phyloP scores from a whole-genome alignment of 2,888 invertebrate species.

The Gibbula magus region DNA sequence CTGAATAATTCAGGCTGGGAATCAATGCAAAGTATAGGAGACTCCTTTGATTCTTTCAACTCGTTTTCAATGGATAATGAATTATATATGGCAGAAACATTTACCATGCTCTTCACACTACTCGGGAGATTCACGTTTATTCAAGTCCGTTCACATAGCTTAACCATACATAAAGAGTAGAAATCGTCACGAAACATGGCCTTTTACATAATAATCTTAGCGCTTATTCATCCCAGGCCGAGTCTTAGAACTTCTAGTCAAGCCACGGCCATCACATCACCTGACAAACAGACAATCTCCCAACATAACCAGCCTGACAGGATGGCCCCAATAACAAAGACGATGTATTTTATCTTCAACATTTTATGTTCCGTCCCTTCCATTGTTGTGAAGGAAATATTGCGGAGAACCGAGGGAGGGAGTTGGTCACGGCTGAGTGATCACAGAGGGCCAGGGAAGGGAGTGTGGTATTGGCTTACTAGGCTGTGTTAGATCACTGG shows the following conservation, averaged over 20 bases:
- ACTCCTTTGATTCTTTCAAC: no score
- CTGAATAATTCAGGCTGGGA: no score
- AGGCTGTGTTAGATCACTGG: slow-evolving; percentile 7
- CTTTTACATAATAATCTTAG: background rate
- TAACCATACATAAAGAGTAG: background rate
- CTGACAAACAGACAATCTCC: background rate
- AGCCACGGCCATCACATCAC: background rate
- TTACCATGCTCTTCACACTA: background rate
- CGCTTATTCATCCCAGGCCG: background rate
- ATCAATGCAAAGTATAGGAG: no score
- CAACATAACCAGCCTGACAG: background rate
- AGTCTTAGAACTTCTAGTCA: background rate
- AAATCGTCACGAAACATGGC: background rate
- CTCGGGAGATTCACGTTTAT: background rate
- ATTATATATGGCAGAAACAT: slow-evolving; percentile 1
- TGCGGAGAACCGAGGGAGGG: background rate
- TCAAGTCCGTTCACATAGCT: background rate
- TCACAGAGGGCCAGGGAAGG: background rate
- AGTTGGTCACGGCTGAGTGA: background rate
- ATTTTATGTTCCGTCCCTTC: slow-evolving; percentile 3
- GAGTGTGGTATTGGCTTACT: background rate
- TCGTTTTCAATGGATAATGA: background rate
- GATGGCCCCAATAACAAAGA: background rate
- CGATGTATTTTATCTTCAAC: background rate
- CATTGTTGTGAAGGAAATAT: slow-evolving; percentile 1